Evolutionary conservation across 2,888 invertebrate species (phyloP), one percentile per base, ranked within the genome.

Genomic region (Aleiodes alternator): DNA sequence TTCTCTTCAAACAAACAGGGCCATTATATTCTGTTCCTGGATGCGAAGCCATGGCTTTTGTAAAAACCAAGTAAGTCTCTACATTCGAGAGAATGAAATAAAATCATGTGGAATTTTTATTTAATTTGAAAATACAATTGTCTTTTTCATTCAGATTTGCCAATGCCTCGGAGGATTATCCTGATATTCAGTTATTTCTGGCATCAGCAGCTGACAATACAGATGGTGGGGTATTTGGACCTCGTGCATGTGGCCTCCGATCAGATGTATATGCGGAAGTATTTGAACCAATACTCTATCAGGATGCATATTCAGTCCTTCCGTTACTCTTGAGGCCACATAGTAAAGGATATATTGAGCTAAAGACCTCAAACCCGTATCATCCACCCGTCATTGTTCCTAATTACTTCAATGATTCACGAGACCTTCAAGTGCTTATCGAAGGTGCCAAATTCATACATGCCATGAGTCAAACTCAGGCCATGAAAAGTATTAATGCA

Each of bases 381-480:
- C 95, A 96, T 75, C 95, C 96, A 83, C 98, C 98, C 0, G 92
- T 95, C 76, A 97, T 98, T 73, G 95, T 97, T 83, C 96, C 98
- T 0, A 98, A 98, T 87, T 98, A 98, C 87, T 93, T 98, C 84
- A 90, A 93, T 14, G 95, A 96, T 73, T 93, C 95, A 16, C 91
- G 93, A 78, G 98, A 98, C 83, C 91, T 96, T 78, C 94, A 94
- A 78, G 94, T 94, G 0, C 89, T 97, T 55, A 91, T 97, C 0
- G 97, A 97, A 90, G 97, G 97, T 0, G 96, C 95, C 0, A 97
- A 97, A 89, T 94, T 97, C 23, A 95, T 93, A 0, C 92, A 96
- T 0, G 94, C 95, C 0, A 88, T 97, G n/a, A 95, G 96, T 7
- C 92, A 93, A 81, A 97, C 97, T 0, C 91, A 93, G 64, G 93